phyloP scores from a whole-genome alignment of 1,140 invertebrate genomes.

The Rhopalosiphum maidis region DNA sequence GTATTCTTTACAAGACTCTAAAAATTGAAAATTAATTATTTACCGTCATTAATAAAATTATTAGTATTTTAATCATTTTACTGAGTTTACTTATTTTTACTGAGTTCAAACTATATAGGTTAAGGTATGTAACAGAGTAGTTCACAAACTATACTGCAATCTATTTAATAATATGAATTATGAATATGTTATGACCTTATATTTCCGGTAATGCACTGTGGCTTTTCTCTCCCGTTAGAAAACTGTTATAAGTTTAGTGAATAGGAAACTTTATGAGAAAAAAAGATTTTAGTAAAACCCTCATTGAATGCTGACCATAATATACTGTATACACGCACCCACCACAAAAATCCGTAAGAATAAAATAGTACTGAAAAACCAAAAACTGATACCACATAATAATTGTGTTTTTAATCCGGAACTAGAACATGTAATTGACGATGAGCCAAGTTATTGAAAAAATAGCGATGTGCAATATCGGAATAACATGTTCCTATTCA shows the following conservation, averaged over 20 bases:
- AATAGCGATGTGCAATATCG: neutral
- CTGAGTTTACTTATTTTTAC: neutral
- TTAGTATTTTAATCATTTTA: neutral
- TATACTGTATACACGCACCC: neutral
- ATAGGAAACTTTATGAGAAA: neutral
- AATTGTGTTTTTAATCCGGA: conserved; percentile 9
- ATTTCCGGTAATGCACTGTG: neutral
- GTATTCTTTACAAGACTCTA: neutral
- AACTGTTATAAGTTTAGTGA: conserved; percentile 22
- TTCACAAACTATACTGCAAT: neutral
- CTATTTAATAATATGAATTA: conserved; percentile 2
- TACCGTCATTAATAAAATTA: neutral
- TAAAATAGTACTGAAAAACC: neutral
- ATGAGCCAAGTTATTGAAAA: conserved; percentile 11
- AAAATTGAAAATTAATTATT: neutral
- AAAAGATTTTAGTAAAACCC: neutral
- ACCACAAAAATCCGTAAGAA: conserved; percentile 37
- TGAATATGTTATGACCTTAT: neutral
- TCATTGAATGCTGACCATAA: conserved; percentile 20
- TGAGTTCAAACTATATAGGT: neutral
- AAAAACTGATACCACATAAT: conserved; percentile 17
- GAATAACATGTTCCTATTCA: conserved; percentile 7
- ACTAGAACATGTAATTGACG: conserved; percentile 37
- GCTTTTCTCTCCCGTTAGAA: neutral
- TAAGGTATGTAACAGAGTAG: neutral